Evolutionary conservation across 1,140 invertebrate species (phyloP).

Genomic region (Drepana arcuata): DNA sequence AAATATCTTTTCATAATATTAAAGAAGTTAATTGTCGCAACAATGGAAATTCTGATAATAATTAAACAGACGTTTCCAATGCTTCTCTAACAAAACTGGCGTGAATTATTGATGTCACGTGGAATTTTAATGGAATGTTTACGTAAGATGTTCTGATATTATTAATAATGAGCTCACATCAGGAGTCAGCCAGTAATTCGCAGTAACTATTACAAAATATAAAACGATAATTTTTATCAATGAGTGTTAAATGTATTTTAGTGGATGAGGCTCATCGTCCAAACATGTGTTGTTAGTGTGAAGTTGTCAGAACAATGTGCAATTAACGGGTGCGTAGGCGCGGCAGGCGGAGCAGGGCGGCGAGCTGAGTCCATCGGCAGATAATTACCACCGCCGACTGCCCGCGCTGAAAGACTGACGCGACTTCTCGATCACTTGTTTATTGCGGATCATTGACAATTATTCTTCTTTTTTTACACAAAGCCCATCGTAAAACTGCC

Average conservation of each 20-base stretch:
- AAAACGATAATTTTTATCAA: no score
- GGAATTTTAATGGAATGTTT: no score
- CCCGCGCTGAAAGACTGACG: constrained; percentile 54
- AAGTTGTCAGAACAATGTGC: constrained; percentile 42
- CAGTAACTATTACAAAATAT: no score
- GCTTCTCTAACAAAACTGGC: no score
- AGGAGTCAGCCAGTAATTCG: no score
- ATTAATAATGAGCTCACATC: no score
- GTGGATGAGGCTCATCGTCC: constrained; percentile 28
- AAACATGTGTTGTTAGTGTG: constrained; percentile 36
- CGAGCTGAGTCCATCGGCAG: constrained; percentile 40
- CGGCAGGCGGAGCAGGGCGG: constrained; percentile 9
- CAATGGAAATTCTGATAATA: constrained; percentile 12
- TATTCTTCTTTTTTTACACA: constrained; percentile 15
- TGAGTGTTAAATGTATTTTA: no score
- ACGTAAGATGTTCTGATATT: no score
- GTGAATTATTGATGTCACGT: no score
- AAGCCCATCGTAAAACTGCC: constrained; percentile 18
- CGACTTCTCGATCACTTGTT: constrained; percentile 22
- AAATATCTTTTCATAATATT: constrained; percentile 43
- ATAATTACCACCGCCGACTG: constrained; percentile 54
- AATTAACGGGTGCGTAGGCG: constrained; percentile 37
- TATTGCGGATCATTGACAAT: constrained; percentile 24
- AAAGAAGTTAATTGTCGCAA: constrained; percentile 33
- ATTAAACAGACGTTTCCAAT: constrained; percentile 8